Base-by-base conservation (phyloP, 2,888 invertebrate species). In the Eupithecia dodoneata region DNA sequence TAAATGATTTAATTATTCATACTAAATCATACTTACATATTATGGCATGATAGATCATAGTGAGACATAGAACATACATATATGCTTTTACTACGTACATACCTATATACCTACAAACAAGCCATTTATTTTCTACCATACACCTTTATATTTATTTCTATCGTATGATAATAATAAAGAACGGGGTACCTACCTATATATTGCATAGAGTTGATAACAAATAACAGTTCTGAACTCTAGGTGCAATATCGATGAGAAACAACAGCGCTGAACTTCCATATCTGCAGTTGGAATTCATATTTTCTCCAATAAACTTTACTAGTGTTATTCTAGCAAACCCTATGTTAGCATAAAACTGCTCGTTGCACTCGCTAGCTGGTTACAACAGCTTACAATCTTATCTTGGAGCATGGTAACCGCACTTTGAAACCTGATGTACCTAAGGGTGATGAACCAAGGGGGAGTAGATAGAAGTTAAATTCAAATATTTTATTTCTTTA, bases 341-440 rank as follows among this genome's bases (percentile, higher is more conserved):
- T 78, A 76, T 79, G 78, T 78, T 75, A 76, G 80, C 79, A 80
- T 83, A 81, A 82, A 82, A 82, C 78, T 78, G 72, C 80, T 71
- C 75, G 78, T 79, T 71, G 18, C 66, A 67, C 66, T 75, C n/a
- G 66, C 75, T 71, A 67, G 45, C 41, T 80, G 78, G 78, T 73
- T 78, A 79, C 72, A 78, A 75, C 72, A 76, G 72, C 82, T 73
- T 72, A 72, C 55, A 30, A 63, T 63, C 4, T 63, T 63, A 30
- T 63, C 30, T 4, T 6, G n/a, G 18, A 5, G 55, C n/a, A 18
- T 9, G 55, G 18, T 9, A 59, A 3, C 9, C n/a, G 18, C 18
- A 59, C 18, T 59, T 59, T 9, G n/a, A 52, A 52, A 52, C 52
- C n/a, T 18, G 55, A 55, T n/a, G 30, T 30, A 30, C 30, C 55